A percentile compares a stretch with the other conserved stretches of the same genome.
These are phyloP conservation scores for Cryptocheilus praepositus DNA, from an alignment of 2,888 invertebrate species.

Conservation along the genomic window DNA sequence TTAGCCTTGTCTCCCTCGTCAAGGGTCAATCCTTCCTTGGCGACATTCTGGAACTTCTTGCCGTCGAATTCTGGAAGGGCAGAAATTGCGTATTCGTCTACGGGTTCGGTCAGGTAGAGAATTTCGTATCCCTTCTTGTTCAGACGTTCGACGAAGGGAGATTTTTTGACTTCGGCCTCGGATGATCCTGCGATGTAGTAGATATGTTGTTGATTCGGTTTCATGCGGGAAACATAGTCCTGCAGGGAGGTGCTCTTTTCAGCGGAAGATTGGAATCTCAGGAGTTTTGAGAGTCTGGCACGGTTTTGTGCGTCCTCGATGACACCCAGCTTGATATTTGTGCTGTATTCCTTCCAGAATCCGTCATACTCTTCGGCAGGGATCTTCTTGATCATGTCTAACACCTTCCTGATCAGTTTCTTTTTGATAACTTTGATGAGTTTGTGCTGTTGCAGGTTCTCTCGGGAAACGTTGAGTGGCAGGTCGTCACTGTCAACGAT, in stretches of 20 bases:
- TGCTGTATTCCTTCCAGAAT: conserved; percentile 99
- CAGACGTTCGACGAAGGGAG: conserved; percentile 97
- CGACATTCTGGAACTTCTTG: conserved; percentile 99
- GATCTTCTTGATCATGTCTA: conserved; percentile 99
- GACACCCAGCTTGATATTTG: conserved; percentile 96
- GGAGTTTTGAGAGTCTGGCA: conserved; percentile 94
- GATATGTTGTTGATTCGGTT: conserved; percentile 93
- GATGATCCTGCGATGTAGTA: conserved; percentile 97
- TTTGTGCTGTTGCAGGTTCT: conserved; percentile 99
- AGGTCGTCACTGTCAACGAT: conserved; percentile 99
- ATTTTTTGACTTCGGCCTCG: conserved; percentile 89
- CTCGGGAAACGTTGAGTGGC: conserved; percentile 97
- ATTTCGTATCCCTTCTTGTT: conserved; percentile 96
- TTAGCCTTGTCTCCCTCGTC: conserved; percentile 82
- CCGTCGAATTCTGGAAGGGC: conserved; percentile 98
- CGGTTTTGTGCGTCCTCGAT: conserved; percentile 99
- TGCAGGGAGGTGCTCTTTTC: conserved; percentile 84
- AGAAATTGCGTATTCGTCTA: conserved; percentile 98
- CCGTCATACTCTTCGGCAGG: conserved; percentile 90
- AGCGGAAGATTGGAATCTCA: conserved; percentile 92
- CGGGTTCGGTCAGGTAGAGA: conserved; percentile 94
- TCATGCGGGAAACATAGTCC: conserved; percentile 97
- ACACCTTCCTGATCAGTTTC: conserved; percentile 96
- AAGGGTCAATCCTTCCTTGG: conserved; percentile 96
- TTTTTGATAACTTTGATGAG: conserved; percentile 99